Base-by-base conservation (phyloP, 2,797 vertebrate genomes). In the Dendrocincla tyrannina region DNA sequence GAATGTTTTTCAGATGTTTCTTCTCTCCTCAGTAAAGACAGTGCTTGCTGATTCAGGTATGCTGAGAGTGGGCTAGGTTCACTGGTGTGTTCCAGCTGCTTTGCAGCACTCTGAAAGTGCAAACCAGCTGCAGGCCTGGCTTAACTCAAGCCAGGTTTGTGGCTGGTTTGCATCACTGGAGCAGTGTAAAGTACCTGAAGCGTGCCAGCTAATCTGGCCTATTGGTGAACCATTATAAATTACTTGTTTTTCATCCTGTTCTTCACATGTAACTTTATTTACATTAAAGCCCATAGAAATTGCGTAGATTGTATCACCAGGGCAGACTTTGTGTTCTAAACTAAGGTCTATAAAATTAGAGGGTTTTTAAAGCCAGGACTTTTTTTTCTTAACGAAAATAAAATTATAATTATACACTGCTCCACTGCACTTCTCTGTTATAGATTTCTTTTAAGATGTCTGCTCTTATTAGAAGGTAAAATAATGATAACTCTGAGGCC, bases 181-280 rank as follows among this genome's bases (percentile, higher is more conserved):
- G 79, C 76, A 47, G 76, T 42, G 88, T 88, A 86, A 94, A 94
- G 91, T 93, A 91, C 87, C 85, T 93, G 91, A 95, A 93, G 85
- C 92, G 55, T 86, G 91, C 94, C 87, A 84, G 50, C 87, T 94
- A 75, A 93, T 95, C 89, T 94, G 87, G 91, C 89, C 95, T 93
- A 4, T 92, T 88, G 91, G 68, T 96, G 95, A 97, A 92, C 92
- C 82, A 39, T 96, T 94, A 75, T 64, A 93, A 96, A 93, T 86
- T 8, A 76, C 76, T 96, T 96, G 87, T 69, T 96, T 96, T 95
- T 88, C 85, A 84, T 97, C 76, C 5, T 95, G 75, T 89, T 94
- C 85, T 85, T 74, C 75, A 30, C 46, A 5, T 83, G 55, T 83
- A 78, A 81, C 66, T 89, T 89, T 74, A 85, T 91, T 90, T 95